Percentiles rank a stretch among this genome's conserved stretches.
These are phyloP conservation scores for Diloba caeruleocephala DNA, from an alignment of 2,888 invertebrate species.

Conservation along the genomic window DNA sequence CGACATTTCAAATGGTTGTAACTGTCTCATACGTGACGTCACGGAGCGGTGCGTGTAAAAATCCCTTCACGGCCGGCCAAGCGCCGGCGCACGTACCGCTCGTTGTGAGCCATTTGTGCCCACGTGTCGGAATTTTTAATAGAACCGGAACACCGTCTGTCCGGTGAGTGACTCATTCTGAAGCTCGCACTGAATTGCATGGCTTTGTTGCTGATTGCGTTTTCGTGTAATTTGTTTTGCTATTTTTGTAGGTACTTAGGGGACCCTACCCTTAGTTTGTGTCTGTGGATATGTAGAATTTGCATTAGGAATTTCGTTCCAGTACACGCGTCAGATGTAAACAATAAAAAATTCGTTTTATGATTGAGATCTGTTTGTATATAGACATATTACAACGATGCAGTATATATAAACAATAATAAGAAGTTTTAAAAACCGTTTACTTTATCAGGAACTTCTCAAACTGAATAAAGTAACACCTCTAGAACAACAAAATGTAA, in stretches of 20 bases:
- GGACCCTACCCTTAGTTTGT: not conserved
- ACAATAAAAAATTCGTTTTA: too few species aligned
- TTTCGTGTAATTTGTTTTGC: conserved; percentile 10
- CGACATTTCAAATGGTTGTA: conserved; percentile 30
- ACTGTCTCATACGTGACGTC: conserved; percentile 52
- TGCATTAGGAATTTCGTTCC: not conserved
- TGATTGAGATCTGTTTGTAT: too few species aligned
- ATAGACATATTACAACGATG: too few species aligned
- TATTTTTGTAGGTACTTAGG: conserved; percentile 10
- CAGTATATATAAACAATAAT: too few species aligned
- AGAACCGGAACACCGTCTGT: conserved; percentile 48
- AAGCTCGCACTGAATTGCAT: conserved; percentile 27
- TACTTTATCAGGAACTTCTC: too few species aligned
- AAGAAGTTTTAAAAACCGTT: too few species aligned
- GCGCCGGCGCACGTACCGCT: conserved; percentile 55
- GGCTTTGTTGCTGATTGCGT: conserved; percentile 15
- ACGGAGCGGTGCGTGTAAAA: conserved; percentile 45
- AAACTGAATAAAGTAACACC: too few species aligned
- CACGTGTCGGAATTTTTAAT: conserved; percentile 68
- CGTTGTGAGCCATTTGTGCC: conserved; percentile 52
- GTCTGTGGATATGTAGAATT: not conserved
- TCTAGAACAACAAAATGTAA: too few species aligned
- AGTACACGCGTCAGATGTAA: too few species aligned
- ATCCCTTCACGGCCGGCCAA: conserved; percentile 40
- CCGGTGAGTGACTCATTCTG: conserved; percentile 48